Conservation (phyloP, 2,888 invertebrate genomes). For the Synanthedon myopaeformis region DNA sequence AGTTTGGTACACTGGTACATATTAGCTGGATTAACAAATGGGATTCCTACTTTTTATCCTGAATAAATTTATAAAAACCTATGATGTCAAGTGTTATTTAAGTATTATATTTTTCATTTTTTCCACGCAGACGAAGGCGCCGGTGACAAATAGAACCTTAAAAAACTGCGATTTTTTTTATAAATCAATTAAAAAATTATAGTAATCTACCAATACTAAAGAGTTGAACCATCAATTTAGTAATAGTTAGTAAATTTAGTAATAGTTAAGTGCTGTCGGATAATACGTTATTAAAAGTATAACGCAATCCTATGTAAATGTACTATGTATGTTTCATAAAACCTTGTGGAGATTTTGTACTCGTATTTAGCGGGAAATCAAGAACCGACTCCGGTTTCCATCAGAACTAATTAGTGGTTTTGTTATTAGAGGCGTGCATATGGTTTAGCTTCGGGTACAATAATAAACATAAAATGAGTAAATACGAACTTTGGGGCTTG, state of each 20-base stretch:
- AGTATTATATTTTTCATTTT: too few relatives aligned
- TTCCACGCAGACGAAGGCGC: too few relatives aligned
- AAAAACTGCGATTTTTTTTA: too few relatives aligned
- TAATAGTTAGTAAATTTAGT: neutral
- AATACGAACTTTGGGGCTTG: conserved; percentile 45
- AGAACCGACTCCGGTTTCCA: neutral
- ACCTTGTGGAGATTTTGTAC: neutral
- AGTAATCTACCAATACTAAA: too few relatives aligned
- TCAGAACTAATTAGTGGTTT: conserved; percentile 4
- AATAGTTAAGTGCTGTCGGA: too few relatives aligned
- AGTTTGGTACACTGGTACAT: too few relatives aligned
- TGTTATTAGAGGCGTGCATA: neutral
- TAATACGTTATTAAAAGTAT: neutral
- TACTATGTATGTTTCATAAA: neutral
- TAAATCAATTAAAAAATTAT: too few relatives aligned
- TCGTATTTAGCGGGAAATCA: neutral
- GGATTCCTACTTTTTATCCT: too few relatives aligned
- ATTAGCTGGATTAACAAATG: too few relatives aligned
- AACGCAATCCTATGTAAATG: neutral
- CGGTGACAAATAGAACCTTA: too few relatives aligned
- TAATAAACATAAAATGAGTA: conserved; percentile 8
- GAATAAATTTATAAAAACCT: too few relatives aligned
- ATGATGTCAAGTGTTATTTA: too few relatives aligned
- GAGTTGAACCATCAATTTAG: neutral
- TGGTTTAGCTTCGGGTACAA: neutral